Base-by-base conservation (phyloP, 2,888 invertebrate genomes). In the Physocephala rufipes region DNA sequence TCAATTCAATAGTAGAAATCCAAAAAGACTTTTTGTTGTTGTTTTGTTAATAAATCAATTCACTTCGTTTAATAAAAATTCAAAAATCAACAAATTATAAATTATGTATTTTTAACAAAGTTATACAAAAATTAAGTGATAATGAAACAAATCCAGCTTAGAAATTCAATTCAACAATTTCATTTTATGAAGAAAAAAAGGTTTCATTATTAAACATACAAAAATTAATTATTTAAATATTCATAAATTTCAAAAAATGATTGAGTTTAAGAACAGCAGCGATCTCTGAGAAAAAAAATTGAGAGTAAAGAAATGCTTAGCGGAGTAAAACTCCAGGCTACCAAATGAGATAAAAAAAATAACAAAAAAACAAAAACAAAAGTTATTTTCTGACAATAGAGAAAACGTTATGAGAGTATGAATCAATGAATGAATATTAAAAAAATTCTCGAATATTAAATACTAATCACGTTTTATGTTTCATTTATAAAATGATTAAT, bases 21-120 rank as follows among this genome's bases (percentile, higher is more conserved):
- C 70, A 64, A 43, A 70, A 47, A 68, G 28, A 68, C 59, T 36
- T 30, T 61, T 47, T 36, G n/a, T n/a, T n/a, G n/a, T n/a, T 28
- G 55, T 59, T 70, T 65, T 55, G 16, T 58, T 65, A 65, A 65
- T 49, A 65, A 59, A 64, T 58, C 16, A 65, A 16, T 70, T 70
- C 70, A 70, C 59, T 64, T 65, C 68, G 36, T 68, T 70, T 65
- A 70, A 65, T 64, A 68, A 68, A 63, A 70, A 58, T 65, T 65
- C 58, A 70, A 68, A n/a, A 64, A 70, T 70, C 70, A 70, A 70
- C 70, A 70, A 70, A 70, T 70, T 70, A 70, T 70, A 70, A 70
- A 64, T 64, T 70, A 70, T 63, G 64, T 64, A 51, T 68, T 68
- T 68, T 49, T 19, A 62, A 61, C 49, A 66, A 67, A 68, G 49